Conservation (phyloP, 2,888 invertebrate genomes). For the Dione juno region DNA sequence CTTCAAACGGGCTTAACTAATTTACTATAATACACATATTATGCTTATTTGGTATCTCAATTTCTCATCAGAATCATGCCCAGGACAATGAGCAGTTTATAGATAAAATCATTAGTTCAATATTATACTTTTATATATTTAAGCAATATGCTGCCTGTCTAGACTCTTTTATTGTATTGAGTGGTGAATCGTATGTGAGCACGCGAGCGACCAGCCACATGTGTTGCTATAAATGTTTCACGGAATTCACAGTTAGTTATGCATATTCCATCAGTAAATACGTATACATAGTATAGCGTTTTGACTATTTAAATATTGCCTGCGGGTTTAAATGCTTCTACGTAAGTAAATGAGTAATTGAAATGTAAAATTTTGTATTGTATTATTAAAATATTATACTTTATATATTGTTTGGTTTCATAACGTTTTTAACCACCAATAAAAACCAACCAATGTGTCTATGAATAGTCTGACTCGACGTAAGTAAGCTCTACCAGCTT, state of each 20-base stretch:
- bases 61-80: not conserved
- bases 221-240: conserved; percentile 15
- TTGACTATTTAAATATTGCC: not conserved
- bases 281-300: not conserved
- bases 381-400: too few relatives aligned
- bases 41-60: not conserved
- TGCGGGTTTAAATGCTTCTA: not conserved
- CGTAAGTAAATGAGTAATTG: too few relatives aligned
- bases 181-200: conserved; percentile 11
- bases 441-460: too few relatives aligned
- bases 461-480: too few relatives aligned
- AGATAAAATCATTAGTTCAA: conserved; percentile 15
- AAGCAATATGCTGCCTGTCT: conserved; percentile 23
- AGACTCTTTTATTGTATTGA: conserved; percentile 23
- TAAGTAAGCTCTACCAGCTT: too few relatives aligned
- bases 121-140: conserved; percentile 5
- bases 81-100: not conserved
- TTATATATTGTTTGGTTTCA: too few relatives aligned
- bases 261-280: not conserved
- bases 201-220: not conserved
- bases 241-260: not conserved
- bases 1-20: conserved; percentile 8
- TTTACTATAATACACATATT: not conserved
- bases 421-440: too few relatives aligned
- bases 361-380: too few relatives aligned